Percentiles rank a stretch among this genome's conserved stretches.
Evolutionary conservation across 2,797 vertebrate genomes (phyloP).

Genomic region (Spondyliosoma cantharus): DNA sequence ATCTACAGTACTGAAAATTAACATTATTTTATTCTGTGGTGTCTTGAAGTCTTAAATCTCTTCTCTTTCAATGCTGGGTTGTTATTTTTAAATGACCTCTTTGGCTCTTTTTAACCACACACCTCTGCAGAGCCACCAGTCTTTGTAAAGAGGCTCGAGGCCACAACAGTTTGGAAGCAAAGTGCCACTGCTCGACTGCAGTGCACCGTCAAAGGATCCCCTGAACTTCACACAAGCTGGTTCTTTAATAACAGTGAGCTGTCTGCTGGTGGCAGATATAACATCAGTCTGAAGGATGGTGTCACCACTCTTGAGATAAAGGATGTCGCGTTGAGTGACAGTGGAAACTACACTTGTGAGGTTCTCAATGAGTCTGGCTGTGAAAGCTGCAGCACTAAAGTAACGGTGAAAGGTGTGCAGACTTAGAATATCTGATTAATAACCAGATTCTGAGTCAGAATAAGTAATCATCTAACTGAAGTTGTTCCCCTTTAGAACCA

Average conservation of each 20-base stretch:
- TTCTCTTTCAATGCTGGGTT: slow-evolving; percentile 39
- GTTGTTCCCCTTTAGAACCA: slow-evolving; percentile 87
- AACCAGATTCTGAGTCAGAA: neutral
- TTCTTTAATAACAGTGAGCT: slow-evolving; percentile 91
- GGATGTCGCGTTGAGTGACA: slow-evolving; percentile 85
- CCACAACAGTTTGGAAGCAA: slow-evolving; percentile 88
- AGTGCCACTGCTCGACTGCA: slow-evolving; percentile 87
- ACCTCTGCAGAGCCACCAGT: slow-evolving; percentile 73
- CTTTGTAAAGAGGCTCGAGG: slow-evolving; percentile 90
- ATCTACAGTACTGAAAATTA: slow-evolving; percentile 59
- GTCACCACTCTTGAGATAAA: slow-evolving; percentile 86
- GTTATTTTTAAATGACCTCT: slow-evolving; percentile 30
- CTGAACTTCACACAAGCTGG: slow-evolving; percentile 90
- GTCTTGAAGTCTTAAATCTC: slow-evolving; percentile 9
- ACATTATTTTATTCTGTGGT: slow-evolving; percentile 27
- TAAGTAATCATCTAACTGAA: slow-evolving; percentile 40
- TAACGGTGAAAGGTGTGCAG: slow-evolving; percentile 91
- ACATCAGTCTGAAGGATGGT: slow-evolving; percentile 83
- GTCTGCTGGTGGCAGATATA: slow-evolving; percentile 81
- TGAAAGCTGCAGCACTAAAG: slow-evolving; percentile 89
- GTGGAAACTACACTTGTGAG: slow-evolving; percentile 91
- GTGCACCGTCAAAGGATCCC: slow-evolving; percentile 90
- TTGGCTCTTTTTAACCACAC: slow-evolving; percentile 50
- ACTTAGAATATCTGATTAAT: neutral
- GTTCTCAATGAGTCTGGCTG: slow-evolving; percentile 89